Conservation (phyloP, 2,113 vertebrate species). For the Ellobius talpinus region DNA sequence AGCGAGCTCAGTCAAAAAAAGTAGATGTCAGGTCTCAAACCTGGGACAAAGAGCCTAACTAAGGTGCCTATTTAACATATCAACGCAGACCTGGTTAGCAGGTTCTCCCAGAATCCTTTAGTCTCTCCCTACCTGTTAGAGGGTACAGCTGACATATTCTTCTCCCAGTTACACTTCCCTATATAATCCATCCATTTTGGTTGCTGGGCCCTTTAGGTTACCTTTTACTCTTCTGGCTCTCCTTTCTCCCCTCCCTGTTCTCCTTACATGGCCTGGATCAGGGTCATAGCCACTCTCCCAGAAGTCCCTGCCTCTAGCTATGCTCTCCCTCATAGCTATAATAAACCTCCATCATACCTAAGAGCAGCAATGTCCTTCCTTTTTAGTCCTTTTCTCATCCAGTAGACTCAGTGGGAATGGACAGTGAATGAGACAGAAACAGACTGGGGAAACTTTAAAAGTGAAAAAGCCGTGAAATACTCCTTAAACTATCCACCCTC, state of each 20-base stretch:
- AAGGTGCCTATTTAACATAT: neutral
- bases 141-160: neutral
- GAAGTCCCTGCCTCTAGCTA: neutral
- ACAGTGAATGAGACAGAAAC: neutral
- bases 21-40: neutral
- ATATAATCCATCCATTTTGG: neutral
- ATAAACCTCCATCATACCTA: neutral
- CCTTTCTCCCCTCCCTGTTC: neutral
- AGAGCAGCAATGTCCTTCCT: neutral
- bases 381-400: neutral
- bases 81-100: neutral
- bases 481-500: neutral
- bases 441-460: neutral
- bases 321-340: neutral
- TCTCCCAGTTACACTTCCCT: neutral
- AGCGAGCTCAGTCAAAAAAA: neutral
- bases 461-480: neutral
- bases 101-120: neutral
- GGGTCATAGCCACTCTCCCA: neutral
- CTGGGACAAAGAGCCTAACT: neutral
- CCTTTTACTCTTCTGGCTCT: neutral
- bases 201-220: no score
- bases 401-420: neutral
- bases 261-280: neutral
- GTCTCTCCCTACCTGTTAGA: neutral